Base-by-base conservation (phyloP, 64 coral and sea anemone species). In the Catalaphyllia jardinei region DNA sequence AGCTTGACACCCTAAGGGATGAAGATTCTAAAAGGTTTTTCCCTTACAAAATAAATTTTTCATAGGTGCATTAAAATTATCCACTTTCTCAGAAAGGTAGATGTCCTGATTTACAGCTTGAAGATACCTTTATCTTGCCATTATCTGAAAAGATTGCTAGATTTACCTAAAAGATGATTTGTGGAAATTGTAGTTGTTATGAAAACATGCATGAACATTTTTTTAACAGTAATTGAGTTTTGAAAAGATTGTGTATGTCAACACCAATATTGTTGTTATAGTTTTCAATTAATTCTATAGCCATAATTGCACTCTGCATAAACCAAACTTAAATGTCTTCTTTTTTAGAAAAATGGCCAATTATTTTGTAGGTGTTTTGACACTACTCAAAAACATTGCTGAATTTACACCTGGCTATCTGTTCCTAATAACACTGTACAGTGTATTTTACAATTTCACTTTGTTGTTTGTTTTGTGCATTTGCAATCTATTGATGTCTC, bases 11-110 rank as follows among this genome's bases (percentile, higher is more conserved):
- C 60, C 28, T 67, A 65, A 42, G 28, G 62, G 35, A 59, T 60
- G 38, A 13, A 83, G 39, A 35, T 49, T 67, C 80, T 67, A 83
- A 83, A 67, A 42, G 30, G 22, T 69, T 62, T 42, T 42, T 65
- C 35, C 29, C 28, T 83, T 83, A 4, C 61, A 67, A 67, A 67
- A 46, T 82, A n/a, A 83, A 83, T 42, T 83, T 83, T 83, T 81
- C 8, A 81, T 63, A 20, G 2, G 59, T 64, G 31, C 31, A 69
- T 24, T 11, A 38, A 83, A 61, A 30, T 33, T 24, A n/a, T 83
- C 33, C 27, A 15, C 10, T 55, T 4, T 24, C 27, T 55, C 17
- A 28, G 29, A 29, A 10, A 27, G 25, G 55, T 14, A 33, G 15
- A 62, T 46, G 69, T 49, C 63, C 54, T 29, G 3, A 31, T 61